Evolutionary conservation across 2,113 vertebrate genomes (phyloP).

Genomic region (Chrysemys picta): DNA sequence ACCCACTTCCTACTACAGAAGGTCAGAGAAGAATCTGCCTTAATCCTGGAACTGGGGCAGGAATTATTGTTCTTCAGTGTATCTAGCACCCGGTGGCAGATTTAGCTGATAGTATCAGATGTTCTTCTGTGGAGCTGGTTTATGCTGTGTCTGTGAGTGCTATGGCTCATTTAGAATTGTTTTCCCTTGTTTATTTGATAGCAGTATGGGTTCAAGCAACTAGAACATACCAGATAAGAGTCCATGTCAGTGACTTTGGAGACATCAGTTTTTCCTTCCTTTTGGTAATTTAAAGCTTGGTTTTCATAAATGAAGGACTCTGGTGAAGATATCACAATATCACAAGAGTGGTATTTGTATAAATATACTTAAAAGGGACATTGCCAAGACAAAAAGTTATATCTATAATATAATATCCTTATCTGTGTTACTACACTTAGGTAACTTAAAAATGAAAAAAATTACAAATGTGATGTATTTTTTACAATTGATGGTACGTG

Average conservation of each 20-base stretch:
- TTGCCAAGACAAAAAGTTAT: neutral
- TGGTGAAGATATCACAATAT: neutral
- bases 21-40: neutral
- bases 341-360: neutral
- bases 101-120: conserved; percentile 44
- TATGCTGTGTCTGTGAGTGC: neutral
- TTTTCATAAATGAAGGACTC: conserved; percentile 29
- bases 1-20: neutral
- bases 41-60: neutral
- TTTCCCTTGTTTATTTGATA: conserved; percentile 24
- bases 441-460: neutral
- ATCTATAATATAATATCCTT: neutral
- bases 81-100: conserved; percentile 61
- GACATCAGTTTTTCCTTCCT: neutral
- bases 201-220: conserved; percentile 13
- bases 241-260: neutral
- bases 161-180: conserved; percentile 40
- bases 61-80: conserved; percentile 7
- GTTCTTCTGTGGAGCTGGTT: conserved; percentile 10
- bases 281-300: neutral
- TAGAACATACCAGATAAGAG: conserved; percentile 19
- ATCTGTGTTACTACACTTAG: neutral
- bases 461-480: neutral
- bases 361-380: neutral
- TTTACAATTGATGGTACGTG: neutral